Evolutionary conservation across 2,888 invertebrate genomes (phyloP).

Genomic region (Taenaris catops): DNA sequence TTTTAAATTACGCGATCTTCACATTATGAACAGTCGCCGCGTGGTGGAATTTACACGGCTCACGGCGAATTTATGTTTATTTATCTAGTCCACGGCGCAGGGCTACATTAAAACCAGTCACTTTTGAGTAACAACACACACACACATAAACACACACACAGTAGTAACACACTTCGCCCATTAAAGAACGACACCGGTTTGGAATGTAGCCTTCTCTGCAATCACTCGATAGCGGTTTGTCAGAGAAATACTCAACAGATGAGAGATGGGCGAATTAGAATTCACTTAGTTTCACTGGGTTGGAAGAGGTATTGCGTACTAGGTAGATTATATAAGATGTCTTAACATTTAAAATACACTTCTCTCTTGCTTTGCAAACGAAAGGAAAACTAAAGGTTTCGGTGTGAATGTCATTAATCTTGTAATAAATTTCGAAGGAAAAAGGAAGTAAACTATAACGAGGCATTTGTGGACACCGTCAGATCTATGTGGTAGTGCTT

Average conservation of each 20-base stretch:
- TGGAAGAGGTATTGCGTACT: constrained; percentile 29
- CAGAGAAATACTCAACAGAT: constrained; percentile 43
- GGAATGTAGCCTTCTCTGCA: constrained; percentile 74
- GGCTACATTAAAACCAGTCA: constrained; percentile 45
- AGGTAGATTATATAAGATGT: too few relatives aligned
- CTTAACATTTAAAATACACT: too few relatives aligned
- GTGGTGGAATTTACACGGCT: constrained; percentile 20
- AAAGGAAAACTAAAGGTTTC: too few relatives aligned
- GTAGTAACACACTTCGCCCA: constrained; percentile 65
- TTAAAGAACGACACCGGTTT: constrained; percentile 74
- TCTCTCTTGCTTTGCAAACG: too few relatives aligned
- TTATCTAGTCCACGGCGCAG: constrained; percentile 33
- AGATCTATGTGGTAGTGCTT: too few relatives aligned
- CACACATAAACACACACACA: constrained; percentile 61
- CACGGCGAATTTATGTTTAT: constrained; percentile 26
- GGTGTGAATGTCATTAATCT: too few relatives aligned
- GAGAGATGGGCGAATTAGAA: constrained; percentile 30
- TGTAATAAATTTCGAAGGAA: too few relatives aligned
- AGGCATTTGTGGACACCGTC: too few relatives aligned
- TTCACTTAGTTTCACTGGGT: constrained; percentile 33
- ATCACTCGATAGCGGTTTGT: constrained; percentile 36
- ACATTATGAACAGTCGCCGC: constrained; percentile 35
- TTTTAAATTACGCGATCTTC: constrained; percentile 32
- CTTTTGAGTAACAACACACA: constrained; percentile 54
- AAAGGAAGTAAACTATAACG: too few relatives aligned